These are phyloP conservation scores for Hiodon alosoides DNA, from an alignment of 2,113 vertebrate species.

Conservation along the genomic window DNA sequence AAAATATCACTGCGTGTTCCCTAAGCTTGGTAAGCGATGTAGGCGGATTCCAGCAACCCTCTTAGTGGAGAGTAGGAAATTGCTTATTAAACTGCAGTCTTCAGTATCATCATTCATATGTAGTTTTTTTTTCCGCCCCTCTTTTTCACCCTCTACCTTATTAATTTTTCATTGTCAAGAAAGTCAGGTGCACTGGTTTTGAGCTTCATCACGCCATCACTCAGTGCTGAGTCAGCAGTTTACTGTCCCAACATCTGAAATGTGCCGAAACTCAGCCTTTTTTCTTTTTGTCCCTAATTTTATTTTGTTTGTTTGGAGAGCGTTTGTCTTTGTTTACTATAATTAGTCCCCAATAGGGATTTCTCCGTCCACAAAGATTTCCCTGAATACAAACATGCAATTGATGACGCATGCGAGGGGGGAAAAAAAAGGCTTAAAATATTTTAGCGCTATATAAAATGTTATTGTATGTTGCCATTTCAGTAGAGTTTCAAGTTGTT, in stretches of 20 bases:
- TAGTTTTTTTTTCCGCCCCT: no score
- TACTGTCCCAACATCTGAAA: neutral
- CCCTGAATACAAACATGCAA: neutral
- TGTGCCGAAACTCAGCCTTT: neutral
- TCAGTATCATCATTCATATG: neutral
- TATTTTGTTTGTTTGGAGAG: neutral
- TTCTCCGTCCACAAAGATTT: neutral
- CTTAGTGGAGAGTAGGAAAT: neutral
- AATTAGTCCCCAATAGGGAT: neutral
- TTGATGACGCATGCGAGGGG: neutral
- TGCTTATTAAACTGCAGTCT: neutral
- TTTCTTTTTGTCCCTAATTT: neutral
- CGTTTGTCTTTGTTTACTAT: no score
- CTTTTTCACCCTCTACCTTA: neutral
- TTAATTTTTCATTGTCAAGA: neutral
- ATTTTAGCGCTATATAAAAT: neutral
- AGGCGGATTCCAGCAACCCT: neutral
- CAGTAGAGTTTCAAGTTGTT: no score
- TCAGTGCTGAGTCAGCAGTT: neutral
- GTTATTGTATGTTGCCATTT: no score
- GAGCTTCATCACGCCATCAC: neutral
- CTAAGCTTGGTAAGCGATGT: neutral
- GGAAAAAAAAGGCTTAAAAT: neutral
- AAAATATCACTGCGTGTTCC: neutral
- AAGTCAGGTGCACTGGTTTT: neutral